Evolutionary conservation across 1,140 invertebrate species (phyloP).

Genomic region (Paramacrobiotus metropolitanus): DNA sequence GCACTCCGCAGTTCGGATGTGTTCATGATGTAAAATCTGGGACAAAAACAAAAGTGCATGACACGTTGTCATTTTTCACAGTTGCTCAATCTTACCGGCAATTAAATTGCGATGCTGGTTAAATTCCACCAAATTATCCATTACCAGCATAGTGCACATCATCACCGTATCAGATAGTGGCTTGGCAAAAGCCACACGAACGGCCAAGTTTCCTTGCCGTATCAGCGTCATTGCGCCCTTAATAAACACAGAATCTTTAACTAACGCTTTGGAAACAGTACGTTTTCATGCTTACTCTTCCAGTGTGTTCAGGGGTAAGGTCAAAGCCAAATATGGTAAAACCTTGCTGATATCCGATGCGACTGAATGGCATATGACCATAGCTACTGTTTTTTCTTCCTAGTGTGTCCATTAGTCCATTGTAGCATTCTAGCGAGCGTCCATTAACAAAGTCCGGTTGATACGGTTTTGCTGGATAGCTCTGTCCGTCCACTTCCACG

Average conservation of each 20-base stretch:
- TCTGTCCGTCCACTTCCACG: too few relatives aligned
- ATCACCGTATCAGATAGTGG: background rate
- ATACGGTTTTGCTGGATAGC: background rate
- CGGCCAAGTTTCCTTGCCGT: background rate
- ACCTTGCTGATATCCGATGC: background rate
- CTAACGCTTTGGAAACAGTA: too few relatives aligned
- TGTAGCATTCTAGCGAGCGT: background rate
- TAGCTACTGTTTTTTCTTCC: background rate
- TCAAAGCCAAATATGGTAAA: background rate
- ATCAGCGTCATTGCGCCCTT: background rate
- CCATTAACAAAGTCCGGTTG: background rate
- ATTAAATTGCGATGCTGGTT: too few relatives aligned
- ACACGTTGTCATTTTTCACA: too few relatives aligned
- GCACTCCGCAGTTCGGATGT: too few relatives aligned
- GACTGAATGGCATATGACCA: background rate
- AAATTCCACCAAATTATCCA: background rate
- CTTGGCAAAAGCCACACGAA: background rate
- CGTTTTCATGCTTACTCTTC: background rate
- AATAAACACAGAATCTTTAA: too few relatives aligned
- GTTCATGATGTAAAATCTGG: too few relatives aligned
- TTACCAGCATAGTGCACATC: background rate
- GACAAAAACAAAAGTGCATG: too few relatives aligned
- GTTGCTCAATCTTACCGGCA: too few relatives aligned
- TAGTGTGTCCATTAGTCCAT: background rate
- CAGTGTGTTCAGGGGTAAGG: background rate